Conservation (phyloP, 2,888 invertebrate species). For the Dromius quadrimaculatus region DNA sequence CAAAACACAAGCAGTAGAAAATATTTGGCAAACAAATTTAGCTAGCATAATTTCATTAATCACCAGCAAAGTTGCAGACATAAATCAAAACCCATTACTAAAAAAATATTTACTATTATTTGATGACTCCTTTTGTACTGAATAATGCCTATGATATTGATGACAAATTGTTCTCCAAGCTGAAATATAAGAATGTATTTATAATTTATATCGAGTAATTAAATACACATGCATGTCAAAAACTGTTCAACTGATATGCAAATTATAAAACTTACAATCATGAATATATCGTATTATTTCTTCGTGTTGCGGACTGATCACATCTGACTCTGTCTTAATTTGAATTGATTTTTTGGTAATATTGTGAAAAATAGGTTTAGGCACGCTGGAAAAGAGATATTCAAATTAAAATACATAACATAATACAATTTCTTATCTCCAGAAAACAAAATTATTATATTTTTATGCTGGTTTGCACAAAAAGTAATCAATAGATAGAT, state of each 20-base stretch:
- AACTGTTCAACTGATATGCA: neutral
- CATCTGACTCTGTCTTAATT: conserved; percentile 72
- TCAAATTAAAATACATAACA: neutral
- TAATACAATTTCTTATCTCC: neutral
- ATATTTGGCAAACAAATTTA: too few relatives aligned
- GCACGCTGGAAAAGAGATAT: conserved; percentile 72
- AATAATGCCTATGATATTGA: conserved; percentile 37
- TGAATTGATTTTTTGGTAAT: conserved; percentile 62
- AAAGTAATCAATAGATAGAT: neutral
- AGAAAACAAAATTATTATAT: neutral
- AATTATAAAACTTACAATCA: conserved; percentile 77
- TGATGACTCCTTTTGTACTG: conserved; percentile 35
- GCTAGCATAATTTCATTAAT: too few relatives aligned
- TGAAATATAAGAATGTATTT: conserved; percentile 5
- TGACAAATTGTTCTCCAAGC: conserved; percentile 45
- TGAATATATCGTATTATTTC: conserved; percentile 88
- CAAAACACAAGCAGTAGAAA: too few relatives aligned
- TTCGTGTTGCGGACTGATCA: conserved; percentile 83
- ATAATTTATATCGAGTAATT: neutral
- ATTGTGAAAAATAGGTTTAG: conserved; percentile 85
- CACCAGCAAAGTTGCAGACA: too few relatives aligned
- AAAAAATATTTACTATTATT: conserved; percentile 43
- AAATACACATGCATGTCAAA: neutral
- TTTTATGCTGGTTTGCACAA: neutral
- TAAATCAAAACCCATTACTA: too few relatives aligned